These are phyloP conservation scores for Thamnaconus septentrionalis DNA, from an alignment of 2,113 vertebrate genomes.

Conservation along the genomic window DNA sequence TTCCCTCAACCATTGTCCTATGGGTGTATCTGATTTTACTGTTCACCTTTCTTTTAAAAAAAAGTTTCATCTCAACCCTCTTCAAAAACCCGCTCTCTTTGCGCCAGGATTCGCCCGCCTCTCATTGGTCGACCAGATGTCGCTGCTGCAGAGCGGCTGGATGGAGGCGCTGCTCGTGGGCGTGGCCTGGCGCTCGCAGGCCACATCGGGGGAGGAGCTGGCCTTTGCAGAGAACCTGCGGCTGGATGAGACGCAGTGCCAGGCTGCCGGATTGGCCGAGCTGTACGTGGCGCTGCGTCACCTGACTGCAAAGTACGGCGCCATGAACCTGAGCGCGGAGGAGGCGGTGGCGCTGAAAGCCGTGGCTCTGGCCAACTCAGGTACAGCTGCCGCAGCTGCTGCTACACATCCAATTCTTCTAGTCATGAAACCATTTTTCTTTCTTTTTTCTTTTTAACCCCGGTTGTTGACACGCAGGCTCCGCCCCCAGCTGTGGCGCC, in stretches of 20 bases:
- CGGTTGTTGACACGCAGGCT: too few species aligned
- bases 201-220: slow-evolving; percentile 40
- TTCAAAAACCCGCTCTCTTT: background rate
- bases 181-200: slow-evolving; percentile 72
- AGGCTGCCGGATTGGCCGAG: slow-evolving; percentile 56
- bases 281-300: slow-evolving; percentile 69
- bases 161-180: slow-evolving; percentile 75
- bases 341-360: slow-evolving; percentile 73
- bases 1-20: background rate
- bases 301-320: slow-evolving; percentile 60
- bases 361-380: slow-evolving; percentile 69
- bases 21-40: too few species aligned
- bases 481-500: too few species aligned
- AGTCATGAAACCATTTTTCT: too few species aligned
- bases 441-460: too few species aligned
- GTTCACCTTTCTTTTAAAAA: too few species aligned
- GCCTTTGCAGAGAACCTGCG: slow-evolving; percentile 70
- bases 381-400: background rate
- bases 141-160: slow-evolving; percentile 75
- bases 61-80: too few species aligned
- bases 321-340: slow-evolving; percentile 65
- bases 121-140: slow-evolving; percentile 76
- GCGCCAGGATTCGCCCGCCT: slow-evolving; percentile 68
- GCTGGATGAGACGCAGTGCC: slow-evolving; percentile 57
- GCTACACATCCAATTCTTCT: slow-evolving; percentile 7